Conservation (phyloP, 2,113 vertebrate genomes). For the Corydoras maculifer region DNA sequence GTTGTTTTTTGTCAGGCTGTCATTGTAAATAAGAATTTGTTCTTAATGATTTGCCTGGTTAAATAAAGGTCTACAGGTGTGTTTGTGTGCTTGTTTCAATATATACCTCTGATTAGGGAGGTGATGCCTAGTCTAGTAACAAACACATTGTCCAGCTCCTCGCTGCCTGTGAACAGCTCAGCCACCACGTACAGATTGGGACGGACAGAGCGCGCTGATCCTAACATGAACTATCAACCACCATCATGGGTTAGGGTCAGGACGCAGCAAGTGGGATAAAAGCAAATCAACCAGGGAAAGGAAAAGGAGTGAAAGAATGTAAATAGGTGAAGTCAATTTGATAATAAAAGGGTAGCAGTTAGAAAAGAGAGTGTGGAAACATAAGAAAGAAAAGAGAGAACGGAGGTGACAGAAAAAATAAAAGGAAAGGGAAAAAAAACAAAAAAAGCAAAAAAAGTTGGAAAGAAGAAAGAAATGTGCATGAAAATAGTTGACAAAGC, state of each 20-base stretch:
- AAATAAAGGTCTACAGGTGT: too few species aligned
- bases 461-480: constrained; percentile 1
- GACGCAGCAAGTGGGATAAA: constrained; percentile 22
- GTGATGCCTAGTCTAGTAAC: constrained; percentile 93
- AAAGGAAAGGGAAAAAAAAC: neutral
- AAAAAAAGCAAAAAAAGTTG: neutral
- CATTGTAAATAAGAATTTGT: too few species aligned
- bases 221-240: constrained; percentile 84
- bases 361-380: neutral
- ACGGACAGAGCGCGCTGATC: constrained; percentile 75
- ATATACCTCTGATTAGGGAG: constrained; percentile 93
- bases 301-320: neutral
- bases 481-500: neutral
- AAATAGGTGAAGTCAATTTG: neutral
- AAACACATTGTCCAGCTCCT: constrained; percentile 97
- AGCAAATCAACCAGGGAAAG: neutral
- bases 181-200: constrained; percentile 94
- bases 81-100: too few species aligned
- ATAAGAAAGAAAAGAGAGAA: neutral
- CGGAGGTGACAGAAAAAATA: neutral
- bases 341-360: neutral
- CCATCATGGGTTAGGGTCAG: constrained; percentile 43
- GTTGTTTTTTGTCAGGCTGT: too few species aligned
- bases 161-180: constrained; percentile 96
- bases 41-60: too few species aligned